These are phyloP conservation scores for Drosophila kikkawai DNA, from an alignment of 1,140 invertebrate species.

Conservation along the genomic window DNA sequence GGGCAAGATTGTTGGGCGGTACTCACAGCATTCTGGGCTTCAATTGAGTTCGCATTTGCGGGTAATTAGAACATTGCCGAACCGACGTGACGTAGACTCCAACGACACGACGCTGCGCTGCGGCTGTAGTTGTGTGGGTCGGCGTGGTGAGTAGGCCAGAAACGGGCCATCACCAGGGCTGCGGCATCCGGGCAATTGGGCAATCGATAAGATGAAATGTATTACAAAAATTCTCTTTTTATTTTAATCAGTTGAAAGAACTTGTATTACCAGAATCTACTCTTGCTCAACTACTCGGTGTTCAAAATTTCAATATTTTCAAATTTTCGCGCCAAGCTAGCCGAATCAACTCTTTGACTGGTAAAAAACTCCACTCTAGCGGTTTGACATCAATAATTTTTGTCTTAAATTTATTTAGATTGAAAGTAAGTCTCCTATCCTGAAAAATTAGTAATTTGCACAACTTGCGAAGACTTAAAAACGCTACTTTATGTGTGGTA, in stretches of 20 bases:
- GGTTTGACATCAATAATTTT: not conserved
- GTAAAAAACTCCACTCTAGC: not conserved
- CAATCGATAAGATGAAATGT: slow-evolving; percentile 6
- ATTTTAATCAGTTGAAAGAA: not conserved
- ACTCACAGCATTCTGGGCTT: slow-evolving; percentile 72
- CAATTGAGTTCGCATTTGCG: slow-evolving; percentile 48
- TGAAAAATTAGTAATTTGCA: not conserved
- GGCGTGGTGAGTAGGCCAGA: slow-evolving; percentile 40
- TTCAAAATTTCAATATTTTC: not conserved
- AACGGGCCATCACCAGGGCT: slow-evolving; percentile 23
- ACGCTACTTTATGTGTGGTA: not conserved
- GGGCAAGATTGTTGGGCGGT: not conserved
- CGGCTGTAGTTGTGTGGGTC: slow-evolving; percentile 40
- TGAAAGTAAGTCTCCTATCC: too few species aligned
- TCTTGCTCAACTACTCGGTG: not conserved
- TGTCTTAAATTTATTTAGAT: not conserved
- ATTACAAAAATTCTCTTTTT: not conserved
- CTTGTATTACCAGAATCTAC: not conserved
- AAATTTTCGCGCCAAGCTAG: not conserved
- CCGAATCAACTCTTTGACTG: not conserved
- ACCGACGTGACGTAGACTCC: slow-evolving; percentile 69
- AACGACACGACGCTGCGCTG: slow-evolving; percentile 68
- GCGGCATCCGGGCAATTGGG: not conserved
- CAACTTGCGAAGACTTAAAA: not conserved
- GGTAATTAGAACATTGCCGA: slow-evolving; percentile 67